These are phyloP conservation scores for Chionis minor DNA, from an alignment of 2,113 vertebrate species.

Conservation along the genomic window DNA sequence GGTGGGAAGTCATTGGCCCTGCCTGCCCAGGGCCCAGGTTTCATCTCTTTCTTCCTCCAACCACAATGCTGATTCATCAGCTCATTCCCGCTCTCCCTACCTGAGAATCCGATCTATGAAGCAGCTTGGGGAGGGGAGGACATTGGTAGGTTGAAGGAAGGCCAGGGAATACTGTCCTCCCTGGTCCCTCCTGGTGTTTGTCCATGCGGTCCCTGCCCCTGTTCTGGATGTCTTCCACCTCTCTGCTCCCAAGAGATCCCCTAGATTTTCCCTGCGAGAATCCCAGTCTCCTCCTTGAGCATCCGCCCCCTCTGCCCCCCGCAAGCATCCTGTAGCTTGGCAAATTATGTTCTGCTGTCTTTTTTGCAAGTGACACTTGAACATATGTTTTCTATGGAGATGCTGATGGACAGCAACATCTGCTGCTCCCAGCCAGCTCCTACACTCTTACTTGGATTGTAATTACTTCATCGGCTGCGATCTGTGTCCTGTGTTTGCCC, in stretches of 20 bases:
- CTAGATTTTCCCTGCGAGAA: background rate
- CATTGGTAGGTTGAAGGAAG: background rate
- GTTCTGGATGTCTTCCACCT: background rate
- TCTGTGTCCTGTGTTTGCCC: background rate
- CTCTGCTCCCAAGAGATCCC: background rate
- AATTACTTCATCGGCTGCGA: background rate
- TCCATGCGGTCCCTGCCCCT: background rate
- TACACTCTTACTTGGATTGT: background rate
- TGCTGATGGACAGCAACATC: slow-evolving; percentile 4
- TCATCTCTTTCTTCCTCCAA: background rate
- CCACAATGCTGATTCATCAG: background rate
- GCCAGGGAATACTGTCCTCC: background rate
- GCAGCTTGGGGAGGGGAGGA: background rate
- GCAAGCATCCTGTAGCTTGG: background rate
- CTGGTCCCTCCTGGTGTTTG: accelerated
- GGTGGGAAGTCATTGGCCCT: background rate
- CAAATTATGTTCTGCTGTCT: background rate
- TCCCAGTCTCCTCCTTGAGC: background rate
- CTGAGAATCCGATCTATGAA: background rate
- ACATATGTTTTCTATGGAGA: background rate
- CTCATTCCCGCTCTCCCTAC: background rate
- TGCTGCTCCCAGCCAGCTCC: background rate
- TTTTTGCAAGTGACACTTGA: background rate
- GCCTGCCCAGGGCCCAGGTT: background rate
- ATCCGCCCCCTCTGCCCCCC: too few relatives aligned